Evolutionary conservation across 2,888 invertebrate genomes (phyloP), one percentile per base, ranked within the genome.

Genomic region (Chloromyia formosa): DNA sequence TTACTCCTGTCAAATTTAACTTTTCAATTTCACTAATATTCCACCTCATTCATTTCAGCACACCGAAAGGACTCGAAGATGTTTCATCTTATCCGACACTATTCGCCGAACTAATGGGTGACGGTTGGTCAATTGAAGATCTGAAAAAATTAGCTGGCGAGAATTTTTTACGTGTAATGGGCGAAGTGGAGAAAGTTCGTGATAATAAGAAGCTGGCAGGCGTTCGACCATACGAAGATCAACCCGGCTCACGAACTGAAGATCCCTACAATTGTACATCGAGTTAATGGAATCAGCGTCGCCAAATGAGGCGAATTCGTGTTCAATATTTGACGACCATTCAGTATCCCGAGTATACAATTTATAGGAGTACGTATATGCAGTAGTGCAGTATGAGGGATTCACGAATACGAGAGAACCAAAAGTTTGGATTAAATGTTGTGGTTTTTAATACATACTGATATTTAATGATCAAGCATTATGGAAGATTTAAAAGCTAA

Each of bases 11-110:
- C n/a, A n/a, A n/a, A n/a, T n/a, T n/a, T n/a, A n/a, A n/a, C n/a
- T 35, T 7, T 35, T 35, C 7, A 2, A 35, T 35, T 35, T 35
- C 2, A 35, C 49, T 10, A 49, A 49, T 49, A 49, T 54, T 64
- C 23, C 18, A 40, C n/a, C 42, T 62, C 14, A 62, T 62, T 62
- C n/a, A 22, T 23, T 45, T 4, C 60, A 94, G 94, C 83, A 93
- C 93, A 62, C 94, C 94, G 12, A 90, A 91, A 84, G 94, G 94
- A 27, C 86, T 94, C 73, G 92, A 94, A 85, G 93, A 93, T 82
- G 93, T 93, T 2, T 92, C 93, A 22, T 90, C 91, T 7, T 94
- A 93, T 83, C 93, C 94, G 1, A 88, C 91, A 10, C 87, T 94
- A 35, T 93, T 94, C 82, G 93, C 93, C 4, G 93, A 93, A 82